These are phyloP conservation scores for Crenichthys baileyi DNA, from an alignment of 2,797 vertebrate species.

Conservation along the genomic window DNA sequence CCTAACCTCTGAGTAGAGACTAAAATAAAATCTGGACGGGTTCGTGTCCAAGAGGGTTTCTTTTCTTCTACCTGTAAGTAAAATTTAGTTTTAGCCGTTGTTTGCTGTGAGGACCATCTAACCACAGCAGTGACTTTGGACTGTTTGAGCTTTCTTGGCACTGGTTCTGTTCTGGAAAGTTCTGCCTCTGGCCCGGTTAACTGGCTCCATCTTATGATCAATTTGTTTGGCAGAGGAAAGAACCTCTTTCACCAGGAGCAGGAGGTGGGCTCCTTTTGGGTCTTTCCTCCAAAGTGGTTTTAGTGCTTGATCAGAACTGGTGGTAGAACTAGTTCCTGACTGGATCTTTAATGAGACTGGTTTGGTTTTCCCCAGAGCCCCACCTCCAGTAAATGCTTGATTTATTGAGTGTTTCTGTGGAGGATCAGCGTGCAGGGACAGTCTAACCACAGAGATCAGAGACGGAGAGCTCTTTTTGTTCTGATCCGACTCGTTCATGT, in stretches of 20 bases:
- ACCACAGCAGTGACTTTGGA: no score
- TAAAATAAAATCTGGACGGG: background rate
- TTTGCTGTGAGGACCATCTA: background rate
- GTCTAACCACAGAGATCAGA: background rate
- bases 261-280: background rate
- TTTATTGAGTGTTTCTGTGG: background rate
- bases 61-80: no score
- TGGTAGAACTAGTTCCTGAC: background rate
- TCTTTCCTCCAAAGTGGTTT: background rate
- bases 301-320: background rate
- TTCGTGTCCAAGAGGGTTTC: no score
- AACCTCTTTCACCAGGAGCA: no score
- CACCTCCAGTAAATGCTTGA: background rate
- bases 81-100: no score
- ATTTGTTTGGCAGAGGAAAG: no score
- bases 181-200: background rate
- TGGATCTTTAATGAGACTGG: background rate
- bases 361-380: background rate
- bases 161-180: background rate
- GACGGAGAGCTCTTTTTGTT: background rate
- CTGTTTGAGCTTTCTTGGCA: background rate
- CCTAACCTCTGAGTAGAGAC: background rate
- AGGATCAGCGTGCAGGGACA: background rate
- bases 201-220: background rate
- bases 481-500: background rate